Base-by-base conservation (phyloP, 2,888 invertebrate genomes). In the Patella caerulea region DNA sequence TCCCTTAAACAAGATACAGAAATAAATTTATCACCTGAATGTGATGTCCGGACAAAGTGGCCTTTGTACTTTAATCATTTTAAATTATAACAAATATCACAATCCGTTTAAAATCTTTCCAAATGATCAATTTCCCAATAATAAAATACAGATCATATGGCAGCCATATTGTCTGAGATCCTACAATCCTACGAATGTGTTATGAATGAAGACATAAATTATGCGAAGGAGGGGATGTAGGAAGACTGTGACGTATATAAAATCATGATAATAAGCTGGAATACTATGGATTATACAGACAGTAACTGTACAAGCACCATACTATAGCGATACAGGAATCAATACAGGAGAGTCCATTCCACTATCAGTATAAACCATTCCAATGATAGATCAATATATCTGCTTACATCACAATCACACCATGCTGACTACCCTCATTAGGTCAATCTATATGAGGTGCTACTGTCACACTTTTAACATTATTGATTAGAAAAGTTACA, bases 31-130 rank as follows among this genome's bases (percentile, higher is more conserved):
- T 72, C 82, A 85, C 86, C 86, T 85, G 79, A 86, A 81, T n/a
- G 85, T 85, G 19, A 86, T 79, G 52, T 86, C 86, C 17, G 86
- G 83, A 78, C 85, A 83, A 19, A 85, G 75, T 11, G 85, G 85
- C 56, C 84, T 75, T 34, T 85, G 83, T 65, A 86, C 73, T 75
- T 81, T 84, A 81, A 84, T 80, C 84, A 84, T 84, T 72, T 71
- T 78, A 74, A 71, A 55, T 24, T 45, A 45, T 45, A 45, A 9
- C 45, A 45, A 45, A 45, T 45, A 45, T 45, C 45, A 45, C 45
- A 9, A 45, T 45, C 45, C 9, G 45, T 45, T 45, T 45, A 7
- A 45, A 45, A 45, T 45, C 65, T 24, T 65, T 65, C 19, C 65
- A 24, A 15, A 65, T 65, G 24, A 19, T 24, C 24, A 65, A 24